Percentiles rank a stretch among this genome's conserved stretches.
Conservation (phyloP, 2,888 invertebrate genomes). For the Athalia circularis region DNA sequence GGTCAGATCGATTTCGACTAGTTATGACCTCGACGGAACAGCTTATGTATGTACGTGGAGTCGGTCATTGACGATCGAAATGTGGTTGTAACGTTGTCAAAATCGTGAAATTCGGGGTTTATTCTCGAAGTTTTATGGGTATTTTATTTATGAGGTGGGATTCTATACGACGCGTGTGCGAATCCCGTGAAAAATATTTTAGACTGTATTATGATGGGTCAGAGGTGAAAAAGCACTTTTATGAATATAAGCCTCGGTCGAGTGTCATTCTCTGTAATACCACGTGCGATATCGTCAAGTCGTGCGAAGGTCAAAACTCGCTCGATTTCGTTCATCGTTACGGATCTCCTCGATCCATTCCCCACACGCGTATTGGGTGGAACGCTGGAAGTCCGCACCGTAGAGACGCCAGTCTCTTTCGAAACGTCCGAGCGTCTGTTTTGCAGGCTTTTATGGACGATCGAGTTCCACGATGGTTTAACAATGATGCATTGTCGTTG, state of each 20-base stretch:
- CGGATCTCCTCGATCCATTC: not conserved
- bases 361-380: not conserved
- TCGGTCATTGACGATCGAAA: too few species aligned
- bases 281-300: too few species aligned
- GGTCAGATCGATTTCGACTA: slow-evolving; percentile 15
- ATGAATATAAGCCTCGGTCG: too few species aligned
- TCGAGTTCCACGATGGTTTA: slow-evolving; percentile 38
- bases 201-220: too few species aligned
- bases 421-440: slow-evolving; percentile 20
- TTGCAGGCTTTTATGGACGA: slow-evolving; percentile 32
- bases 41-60: not conserved
- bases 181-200: too few species aligned
- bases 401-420: not conserved
- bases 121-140: too few species aligned
- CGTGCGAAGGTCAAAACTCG: not conserved
- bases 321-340: slow-evolving; percentile 15
- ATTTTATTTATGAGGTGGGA: too few species aligned
- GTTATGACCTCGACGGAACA: not conserved
- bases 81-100: too few species aligned
- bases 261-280: too few species aligned
- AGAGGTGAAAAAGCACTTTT: too few species aligned
- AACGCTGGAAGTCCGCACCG: not conserved
- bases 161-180: too few species aligned
- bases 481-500: slow-evolving; percentile 42
- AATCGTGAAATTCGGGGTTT: too few species aligned